These are phyloP conservation scores for Myopa tessellatipennis DNA, from an alignment of 2,888 invertebrate species.

Conservation along the genomic window DNA sequence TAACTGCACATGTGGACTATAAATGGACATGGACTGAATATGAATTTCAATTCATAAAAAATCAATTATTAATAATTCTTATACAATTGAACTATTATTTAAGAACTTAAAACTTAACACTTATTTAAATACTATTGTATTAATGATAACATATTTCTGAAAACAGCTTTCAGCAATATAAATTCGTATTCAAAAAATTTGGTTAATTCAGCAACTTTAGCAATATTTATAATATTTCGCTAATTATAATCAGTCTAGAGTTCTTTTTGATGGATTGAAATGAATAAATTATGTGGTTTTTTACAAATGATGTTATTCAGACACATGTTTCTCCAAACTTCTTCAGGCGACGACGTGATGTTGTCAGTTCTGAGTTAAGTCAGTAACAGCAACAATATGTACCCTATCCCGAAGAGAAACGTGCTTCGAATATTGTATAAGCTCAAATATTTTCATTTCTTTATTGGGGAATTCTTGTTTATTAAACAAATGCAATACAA, in stretches of 20 bases:
- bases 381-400: neutral
- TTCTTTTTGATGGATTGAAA: neutral
- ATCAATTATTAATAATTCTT: too few relatives aligned
- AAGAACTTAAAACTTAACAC: too few relatives aligned
- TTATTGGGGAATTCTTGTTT: neutral
- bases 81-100: too few relatives aligned
- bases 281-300: neutral
- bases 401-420: neutral
- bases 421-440: conserved; percentile 11
- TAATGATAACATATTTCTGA: too few relatives aligned
- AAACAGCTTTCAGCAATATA: too few relatives aligned
- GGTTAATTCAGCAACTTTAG: too few relatives aligned
- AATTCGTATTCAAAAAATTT: too few relatives aligned
- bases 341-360: neutral
- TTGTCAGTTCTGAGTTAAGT: neutral
- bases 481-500: neutral
- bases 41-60: too few relatives aligned
- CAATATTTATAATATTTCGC: neutral
- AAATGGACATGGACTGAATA: too few relatives aligned
- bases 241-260: neutral
- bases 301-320: neutral
- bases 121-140: too few relatives aligned
- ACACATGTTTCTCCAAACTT: neutral
- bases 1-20: too few relatives aligned
- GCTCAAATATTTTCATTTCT: neutral